Conservation (phyloP, 2,888 invertebrate species). For the Drosophila seclusa region DNA sequence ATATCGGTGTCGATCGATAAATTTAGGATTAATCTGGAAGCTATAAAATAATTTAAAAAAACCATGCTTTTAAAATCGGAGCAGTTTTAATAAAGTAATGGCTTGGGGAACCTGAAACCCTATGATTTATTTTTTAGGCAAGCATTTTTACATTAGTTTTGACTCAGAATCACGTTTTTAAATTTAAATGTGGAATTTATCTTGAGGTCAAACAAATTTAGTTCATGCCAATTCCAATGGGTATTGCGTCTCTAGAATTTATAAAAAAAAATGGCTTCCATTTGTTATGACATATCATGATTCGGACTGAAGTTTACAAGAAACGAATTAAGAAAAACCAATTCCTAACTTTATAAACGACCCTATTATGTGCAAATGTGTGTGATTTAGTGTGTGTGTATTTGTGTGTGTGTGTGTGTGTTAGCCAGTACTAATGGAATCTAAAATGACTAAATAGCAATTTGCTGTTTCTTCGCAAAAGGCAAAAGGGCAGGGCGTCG, state of each 20-base stretch:
- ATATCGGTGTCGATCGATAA: too few species aligned
- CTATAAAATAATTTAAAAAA: too few species aligned
- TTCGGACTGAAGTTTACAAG: background rate
- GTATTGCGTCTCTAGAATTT: background rate
- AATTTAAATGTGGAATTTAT: background rate
- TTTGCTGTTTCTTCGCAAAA: slow-evolving; percentile 73
- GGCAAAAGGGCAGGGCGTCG: slow-evolving; percentile 14
- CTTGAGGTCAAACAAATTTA: background rate
- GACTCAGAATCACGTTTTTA: background rate
- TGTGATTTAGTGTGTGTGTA: too few species aligned
- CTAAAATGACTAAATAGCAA: slow-evolving; percentile 80
- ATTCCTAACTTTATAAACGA: background rate
- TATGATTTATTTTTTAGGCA: background rate
- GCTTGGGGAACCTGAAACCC: too few species aligned
- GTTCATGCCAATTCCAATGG: background rate
- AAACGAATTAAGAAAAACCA: background rate
- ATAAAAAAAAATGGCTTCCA: background rate
- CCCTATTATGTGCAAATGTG: too few species aligned
- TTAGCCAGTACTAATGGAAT: slow-evolving; percentile 74
- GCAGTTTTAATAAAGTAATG: background rate
- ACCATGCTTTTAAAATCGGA: background rate
- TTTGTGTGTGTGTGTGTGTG: slow-evolving; percentile 27
- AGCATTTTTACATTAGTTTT: background rate
- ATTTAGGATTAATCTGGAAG: too few species aligned
- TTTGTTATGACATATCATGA: background rate